Percentiles rank a stretch among this genome's conserved stretches.
Evolutionary conservation across 2,113 vertebrate species (phyloP).

Genomic region (Stigmatopora argus): DNA sequence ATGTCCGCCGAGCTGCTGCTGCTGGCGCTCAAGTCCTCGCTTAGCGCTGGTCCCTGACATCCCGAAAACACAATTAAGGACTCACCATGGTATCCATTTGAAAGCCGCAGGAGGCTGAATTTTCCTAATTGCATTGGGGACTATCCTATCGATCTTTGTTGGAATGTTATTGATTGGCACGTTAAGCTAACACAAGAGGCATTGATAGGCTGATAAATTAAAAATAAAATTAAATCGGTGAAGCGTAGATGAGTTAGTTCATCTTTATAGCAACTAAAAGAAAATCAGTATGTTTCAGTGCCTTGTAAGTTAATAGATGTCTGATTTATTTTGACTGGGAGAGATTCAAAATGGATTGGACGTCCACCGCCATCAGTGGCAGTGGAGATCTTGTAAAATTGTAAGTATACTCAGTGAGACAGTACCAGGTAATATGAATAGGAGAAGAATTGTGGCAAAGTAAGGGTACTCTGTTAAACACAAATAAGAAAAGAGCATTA

Average conservation of each 20-base stretch:
- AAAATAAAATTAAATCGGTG: slow-evolving; percentile 4
- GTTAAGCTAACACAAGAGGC: slow-evolving; percentile 7
- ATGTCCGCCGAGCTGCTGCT: slow-evolving; percentile 89
- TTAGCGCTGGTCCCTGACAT: slow-evolving; percentile 77
- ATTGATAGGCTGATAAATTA: slow-evolving; percentile 9
- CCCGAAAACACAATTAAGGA: slow-evolving; percentile 13
- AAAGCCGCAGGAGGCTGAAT: slow-evolving; percentile 8
- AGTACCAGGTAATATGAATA: slow-evolving; percentile 71
- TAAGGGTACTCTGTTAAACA: slow-evolving; percentile 66
- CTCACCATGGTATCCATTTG: slow-evolving; percentile 8
- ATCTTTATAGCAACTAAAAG: neutral
- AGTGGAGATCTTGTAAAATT: neutral
- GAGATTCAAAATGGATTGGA: no score
- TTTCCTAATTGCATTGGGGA: slow-evolving; percentile 20
- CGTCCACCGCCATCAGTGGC: no score
- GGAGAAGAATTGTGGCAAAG: slow-evolving; percentile 67
- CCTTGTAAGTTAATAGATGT: no score
- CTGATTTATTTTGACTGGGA: no score
- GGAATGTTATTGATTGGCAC: slow-evolving; percentile 22
- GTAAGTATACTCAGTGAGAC: slow-evolving; percentile 41
- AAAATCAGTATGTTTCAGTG: no score
- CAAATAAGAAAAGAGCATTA: slow-evolving; percentile 36
- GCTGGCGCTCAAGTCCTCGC: slow-evolving; percentile 86
- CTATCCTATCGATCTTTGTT: slow-evolving; percentile 15
- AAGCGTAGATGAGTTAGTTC: neutral